A percentile compares a stretch with the other conserved stretches of the same genome.
These are phyloP conservation scores for Sphaerophoria taeniata DNA, from an alignment of 2,888 invertebrate species.

Conservation along the genomic window DNA sequence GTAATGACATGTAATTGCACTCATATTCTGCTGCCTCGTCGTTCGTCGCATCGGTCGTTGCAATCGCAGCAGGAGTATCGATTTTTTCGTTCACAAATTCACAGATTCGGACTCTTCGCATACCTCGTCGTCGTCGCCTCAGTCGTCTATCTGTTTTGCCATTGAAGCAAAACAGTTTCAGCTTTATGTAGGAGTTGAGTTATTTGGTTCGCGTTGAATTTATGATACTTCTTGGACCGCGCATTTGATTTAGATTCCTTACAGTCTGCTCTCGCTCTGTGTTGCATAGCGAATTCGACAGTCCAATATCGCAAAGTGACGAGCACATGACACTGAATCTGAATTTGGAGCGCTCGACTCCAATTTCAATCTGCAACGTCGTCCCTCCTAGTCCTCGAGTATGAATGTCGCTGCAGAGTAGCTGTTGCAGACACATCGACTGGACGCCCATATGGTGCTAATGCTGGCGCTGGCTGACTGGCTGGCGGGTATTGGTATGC, in stretches of 20 bases:
- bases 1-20: conserved; percentile 74
- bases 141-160: conserved; percentile 6
- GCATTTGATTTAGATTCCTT: conserved; percentile 65
- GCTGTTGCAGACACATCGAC: conserved; percentile 42
- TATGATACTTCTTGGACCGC: conserved; percentile 67
- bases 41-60: not conserved
- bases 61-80: conserved; percentile 50
- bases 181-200: conserved; percentile 71
- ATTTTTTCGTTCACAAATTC: conserved; percentile 52
- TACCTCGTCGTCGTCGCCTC: not conserved
- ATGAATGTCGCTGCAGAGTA: conserved; percentile 2
- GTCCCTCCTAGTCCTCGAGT: not conserved
- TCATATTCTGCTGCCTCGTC: conserved; percentile 53
- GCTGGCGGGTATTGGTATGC: conserved; percentile 16
- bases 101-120: conserved; percentile 45
- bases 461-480: not conserved
- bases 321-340: conserved; percentile 72
- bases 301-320: conserved; percentile 71
- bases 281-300: conserved; percentile 59
- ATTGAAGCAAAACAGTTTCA: not conserved
- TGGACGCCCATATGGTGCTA: conserved; percentile 64
- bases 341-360: conserved; percentile 50
- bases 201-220: conserved; percentile 72
- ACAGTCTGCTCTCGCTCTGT: conserved; percentile 54
- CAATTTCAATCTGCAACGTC: conserved; percentile 5